Evolutionary conservation across 2,888 invertebrate genomes (phyloP), one percentile per base, ranked within the genome.

Genomic region (Hirtodrosophila cameraria): DNA sequence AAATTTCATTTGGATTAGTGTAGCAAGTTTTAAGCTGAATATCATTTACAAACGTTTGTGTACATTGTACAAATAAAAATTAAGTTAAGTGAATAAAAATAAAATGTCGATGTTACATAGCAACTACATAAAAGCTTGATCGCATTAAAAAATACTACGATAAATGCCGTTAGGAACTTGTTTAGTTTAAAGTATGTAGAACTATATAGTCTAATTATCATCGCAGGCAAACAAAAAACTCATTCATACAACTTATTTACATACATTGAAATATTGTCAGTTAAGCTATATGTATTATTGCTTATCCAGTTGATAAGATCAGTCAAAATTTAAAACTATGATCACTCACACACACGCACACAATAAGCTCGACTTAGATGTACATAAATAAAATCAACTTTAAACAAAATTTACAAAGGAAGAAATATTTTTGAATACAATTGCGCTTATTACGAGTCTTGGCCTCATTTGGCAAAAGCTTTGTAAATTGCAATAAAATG

Each of bases 381-480:
- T 71, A 72, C 35, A 67, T 42, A 77, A 77, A 76, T 71, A 73
- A 80, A 75, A 61, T 60, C 48, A 79, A 59, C 9, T 53, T 67
- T 65, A 67, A 72, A 28, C 18, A 64, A 49, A 45, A 57, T 62
- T 77, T 77, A 85, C 66, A 86, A 79, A 75, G 74, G 70, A 71
- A 58, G 54, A 78, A 61, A 30, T 53, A 55, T 66, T 35, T 54
- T 74, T 57, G 53, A 52, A 76, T 77, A 77, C 84, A 77, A 74
- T 77, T 68, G 62, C 55, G 69, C 45, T 80, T 80, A 60, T 63
- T 53, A 50, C 48, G 62, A 55, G 52, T 66, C 35, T 59, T 65
- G 39, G 81, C 81, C 77, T 63, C 62, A 69, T 65, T 65, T 62
- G 67, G 80, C 80, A 45, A 67, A 57, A 52, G 49, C 18, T 52